Evolutionary conservation across 2,113 vertebrate genomes (phyloP), one percentile per base, ranked within the genome.

Genomic region (Pomatorhinus ruficollis): DNA sequence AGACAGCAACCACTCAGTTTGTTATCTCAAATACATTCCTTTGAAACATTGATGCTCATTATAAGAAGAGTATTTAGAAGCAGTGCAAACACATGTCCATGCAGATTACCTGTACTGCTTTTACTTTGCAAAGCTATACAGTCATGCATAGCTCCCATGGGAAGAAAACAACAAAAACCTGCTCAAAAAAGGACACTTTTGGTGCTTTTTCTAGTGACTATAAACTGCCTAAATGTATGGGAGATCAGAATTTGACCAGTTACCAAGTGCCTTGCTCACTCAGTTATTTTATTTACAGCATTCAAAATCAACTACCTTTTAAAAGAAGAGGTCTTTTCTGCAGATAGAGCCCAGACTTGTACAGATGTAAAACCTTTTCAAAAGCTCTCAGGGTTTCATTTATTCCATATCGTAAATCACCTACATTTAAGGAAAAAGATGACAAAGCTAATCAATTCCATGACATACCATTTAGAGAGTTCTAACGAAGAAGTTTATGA

Each of bases 281-380:
- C 50, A 30, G 15, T 56, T 76, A 39, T 4, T 44, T 54, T 52
- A 71, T 27, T 42, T n/a, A 40, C 22, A 85, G 39, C 27, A 59
- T 50, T 83, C 22, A 70, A 87, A 88, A 87, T 35, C 63, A 33
- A 28, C 57, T 98, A 99, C 99, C 98, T 98, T 97, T 97, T 89
- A 98, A 95, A 89, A 93, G 97, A 96, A 96, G 98, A 88, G 87
- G 96, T 92, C 89, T 98, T 93, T 98, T 98, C 89, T 98, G 98
- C 70, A 98, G 98, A 97, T 99, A 98, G 90, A 98, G 97, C 87
- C 98, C 99, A 94, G 99, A 99, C 97, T 98, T 98, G 97, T 99
- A 99, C 50, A 98, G 95, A 94, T 97, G 97, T 91, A 99, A 98
- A 96, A 99, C 97, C 53, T 98, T 98, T 97, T 99, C 98, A 97